Evolutionary conservation across 1,140 invertebrate genomes (phyloP).

Genomic region (Drosophila subpulchrella): DNA sequence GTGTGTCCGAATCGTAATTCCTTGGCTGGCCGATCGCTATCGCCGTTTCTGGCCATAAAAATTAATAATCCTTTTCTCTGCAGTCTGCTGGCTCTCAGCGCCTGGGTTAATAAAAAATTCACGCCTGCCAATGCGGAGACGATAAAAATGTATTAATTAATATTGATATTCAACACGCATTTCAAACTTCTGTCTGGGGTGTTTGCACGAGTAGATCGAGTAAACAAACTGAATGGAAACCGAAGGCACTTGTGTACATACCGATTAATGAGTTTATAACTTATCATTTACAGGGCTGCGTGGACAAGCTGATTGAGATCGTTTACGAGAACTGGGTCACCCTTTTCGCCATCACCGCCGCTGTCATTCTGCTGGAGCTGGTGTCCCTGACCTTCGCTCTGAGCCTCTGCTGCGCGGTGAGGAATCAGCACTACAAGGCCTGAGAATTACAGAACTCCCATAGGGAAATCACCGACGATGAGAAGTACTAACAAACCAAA

Average conservation of each 20-base stretch:
- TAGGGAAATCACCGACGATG: slow-evolving; percentile 83
- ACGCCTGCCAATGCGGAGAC: slow-evolving; percentile 27
- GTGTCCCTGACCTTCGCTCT: slow-evolving; percentile 92
- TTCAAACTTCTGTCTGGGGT: slow-evolving; percentile 21
- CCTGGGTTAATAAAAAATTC: slow-evolving; percentile 61
- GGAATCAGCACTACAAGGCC: slow-evolving; percentile 89
- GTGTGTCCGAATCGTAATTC: slow-evolving; percentile 46
- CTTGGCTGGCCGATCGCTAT: slow-evolving; percentile 22
- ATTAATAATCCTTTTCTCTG: slow-evolving; percentile 54
- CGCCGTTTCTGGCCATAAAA: slow-evolving; percentile 46
- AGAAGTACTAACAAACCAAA: slow-evolving; percentile 84
- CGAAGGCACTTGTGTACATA: slow-evolving; percentile 11
- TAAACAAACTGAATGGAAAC: slow-evolving; percentile 53
- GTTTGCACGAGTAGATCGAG: slow-evolving; percentile 1
- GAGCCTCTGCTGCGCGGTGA: slow-evolving; percentile 91
- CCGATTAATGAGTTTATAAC: slow-evolving; percentile 39
- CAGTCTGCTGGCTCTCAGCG: slow-evolving; percentile 5
- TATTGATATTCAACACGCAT: slow-evolving; percentile 71
- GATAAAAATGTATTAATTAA: slow-evolving; percentile 70
- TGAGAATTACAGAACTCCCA: slow-evolving; percentile 86
- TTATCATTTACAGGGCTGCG: slow-evolving; percentile 88
- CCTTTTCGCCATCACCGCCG: slow-evolving; percentile 88
- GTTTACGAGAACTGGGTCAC: slow-evolving; percentile 87
- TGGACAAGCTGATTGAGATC: slow-evolving; percentile 88
- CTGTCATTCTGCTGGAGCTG: slow-evolving; percentile 89